Evolutionary conservation across 2,888 invertebrate genomes (phyloP).

Genomic region (Mamestra brassicae): DNA sequence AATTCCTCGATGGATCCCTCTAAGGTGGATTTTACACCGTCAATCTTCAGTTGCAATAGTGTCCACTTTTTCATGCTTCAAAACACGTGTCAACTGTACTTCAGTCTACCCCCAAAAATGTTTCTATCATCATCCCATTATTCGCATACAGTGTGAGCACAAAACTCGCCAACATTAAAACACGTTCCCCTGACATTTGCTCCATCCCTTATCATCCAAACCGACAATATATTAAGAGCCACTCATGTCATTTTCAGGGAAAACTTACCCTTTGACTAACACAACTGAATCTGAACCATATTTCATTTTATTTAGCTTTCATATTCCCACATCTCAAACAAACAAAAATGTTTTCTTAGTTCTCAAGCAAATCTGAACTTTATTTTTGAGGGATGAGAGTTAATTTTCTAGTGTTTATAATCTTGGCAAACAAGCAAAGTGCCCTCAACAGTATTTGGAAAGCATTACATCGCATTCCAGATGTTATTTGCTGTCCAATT

Average conservation of each 20-base stretch:
- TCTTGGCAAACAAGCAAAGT: slow-evolving; percentile 54
- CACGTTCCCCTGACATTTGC: slow-evolving; percentile 36
- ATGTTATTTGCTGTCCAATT: slow-evolving; percentile 70
- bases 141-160: slow-evolving; percentile 9
- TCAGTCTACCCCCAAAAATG: neutral
- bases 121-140: slow-evolving; percentile 9
- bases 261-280: slow-evolving; percentile 7
- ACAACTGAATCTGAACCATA: slow-evolving; percentile 26
- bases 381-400: neutral
- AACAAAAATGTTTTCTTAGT: neutral
- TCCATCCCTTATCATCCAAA: slow-evolving; percentile 53
- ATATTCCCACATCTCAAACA: slow-evolving; percentile 1
- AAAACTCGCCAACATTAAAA: slow-evolving; percentile 21
- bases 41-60: neutral
- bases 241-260: slow-evolving; percentile 61
- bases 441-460: slow-evolving; percentile 75
- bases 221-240: slow-evolving; percentile 60
- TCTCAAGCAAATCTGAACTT: slow-evolving; percentile 2
- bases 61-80: neutral
- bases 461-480: slow-evolving; percentile 83
- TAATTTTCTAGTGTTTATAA: neutral
- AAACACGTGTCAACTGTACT: neutral
- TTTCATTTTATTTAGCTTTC: neutral
- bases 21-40: too few relatives aligned
- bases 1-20: too few relatives aligned